Evolutionary conservation across 2,113 vertebrate genomes (phyloP).

Genomic region (Pseudopodoces humilis): DNA sequence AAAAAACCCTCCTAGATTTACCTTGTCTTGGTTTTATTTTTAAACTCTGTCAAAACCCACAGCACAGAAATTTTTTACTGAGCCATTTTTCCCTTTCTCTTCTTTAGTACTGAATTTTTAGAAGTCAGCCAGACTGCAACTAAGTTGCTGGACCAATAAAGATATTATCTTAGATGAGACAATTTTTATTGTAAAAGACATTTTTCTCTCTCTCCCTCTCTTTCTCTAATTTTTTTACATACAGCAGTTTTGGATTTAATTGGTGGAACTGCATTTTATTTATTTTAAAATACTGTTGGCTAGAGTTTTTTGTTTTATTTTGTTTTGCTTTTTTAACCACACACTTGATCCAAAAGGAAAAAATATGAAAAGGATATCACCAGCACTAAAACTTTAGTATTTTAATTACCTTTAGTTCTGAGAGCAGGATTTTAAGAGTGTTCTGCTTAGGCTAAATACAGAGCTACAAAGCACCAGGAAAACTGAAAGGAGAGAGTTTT

Average conservation of each 20-base stretch:
- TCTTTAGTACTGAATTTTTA: conserved; percentile 1
- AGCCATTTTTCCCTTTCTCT: not conserved
- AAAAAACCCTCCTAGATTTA: conserved; percentile 24
- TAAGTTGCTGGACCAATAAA: not conserved
- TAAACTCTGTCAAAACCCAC: conserved; percentile 51
- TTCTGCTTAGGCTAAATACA: not conserved
- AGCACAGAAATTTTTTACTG: not conserved
- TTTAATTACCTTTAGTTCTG: not conserved
- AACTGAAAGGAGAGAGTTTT: not conserved
- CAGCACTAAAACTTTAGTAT: not conserved
- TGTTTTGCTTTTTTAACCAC: not conserved
- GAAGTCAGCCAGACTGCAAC: not conserved
- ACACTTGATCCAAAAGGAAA: not conserved
- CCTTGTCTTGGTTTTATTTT: conserved; percentile 51
- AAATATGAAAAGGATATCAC: not conserved
- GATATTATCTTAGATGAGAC: not conserved
- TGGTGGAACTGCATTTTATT: not conserved
- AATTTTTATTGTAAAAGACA: not conserved
- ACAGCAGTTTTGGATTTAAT: not conserved
- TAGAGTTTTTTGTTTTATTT: not conserved
- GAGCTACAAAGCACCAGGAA: not conserved
- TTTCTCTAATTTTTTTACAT: not conserved
- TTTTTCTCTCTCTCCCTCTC: not conserved
- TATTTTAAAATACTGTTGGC: not conserved
- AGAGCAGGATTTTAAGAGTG: not conserved